Evolutionary conservation across 2,113 vertebrate species (phyloP).

Genomic region (Erythrolamprus reginae): DNA sequence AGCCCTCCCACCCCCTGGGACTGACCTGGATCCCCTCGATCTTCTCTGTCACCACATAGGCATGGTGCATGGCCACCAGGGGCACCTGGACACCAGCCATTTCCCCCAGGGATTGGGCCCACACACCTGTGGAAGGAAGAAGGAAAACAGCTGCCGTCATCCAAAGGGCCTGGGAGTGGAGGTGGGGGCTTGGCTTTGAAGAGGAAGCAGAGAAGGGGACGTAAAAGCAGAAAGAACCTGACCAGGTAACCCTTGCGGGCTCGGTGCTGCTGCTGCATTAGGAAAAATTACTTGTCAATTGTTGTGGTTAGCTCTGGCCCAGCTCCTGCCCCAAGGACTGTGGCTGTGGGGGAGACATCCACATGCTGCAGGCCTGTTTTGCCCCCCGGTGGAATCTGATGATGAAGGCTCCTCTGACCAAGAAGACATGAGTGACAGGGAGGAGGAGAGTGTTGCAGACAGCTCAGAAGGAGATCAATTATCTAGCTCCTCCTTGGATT

Average conservation of each 20-base stretch:
- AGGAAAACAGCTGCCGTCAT: neutral
- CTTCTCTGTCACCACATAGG: slow-evolving; percentile 92
- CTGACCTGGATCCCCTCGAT: slow-evolving; percentile 94
- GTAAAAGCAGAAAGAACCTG: neutral
- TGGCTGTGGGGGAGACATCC: too few species aligned
- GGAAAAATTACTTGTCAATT: neutral
- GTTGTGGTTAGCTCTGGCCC: too few species aligned
- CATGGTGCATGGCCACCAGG: slow-evolving; percentile 89
- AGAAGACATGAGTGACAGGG: too few species aligned
- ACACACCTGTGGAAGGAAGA: slow-evolving; percentile 75
- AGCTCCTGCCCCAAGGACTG: too few species aligned
- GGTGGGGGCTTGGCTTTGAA: neutral
- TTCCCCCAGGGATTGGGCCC: slow-evolving; percentile 81
- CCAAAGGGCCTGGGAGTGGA: neutral
- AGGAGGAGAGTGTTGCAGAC: too few species aligned
- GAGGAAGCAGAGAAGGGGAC: neutral
- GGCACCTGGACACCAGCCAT: slow-evolving; percentile 92
- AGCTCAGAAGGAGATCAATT: too few species aligned
- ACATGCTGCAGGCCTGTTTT: too few species aligned
- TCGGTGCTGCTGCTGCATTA: neutral
- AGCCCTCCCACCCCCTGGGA: accelerated
- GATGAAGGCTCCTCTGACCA: too few species aligned
- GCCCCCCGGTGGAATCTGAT: too few species aligned
- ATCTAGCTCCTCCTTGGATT: too few species aligned
- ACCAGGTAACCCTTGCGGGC: neutral